Percentiles rank a stretch among this genome's conserved stretches.
These are phyloP conservation scores for Anodontia alba DNA, from an alignment of 2,888 invertebrate species.

Conservation along the genomic window DNA sequence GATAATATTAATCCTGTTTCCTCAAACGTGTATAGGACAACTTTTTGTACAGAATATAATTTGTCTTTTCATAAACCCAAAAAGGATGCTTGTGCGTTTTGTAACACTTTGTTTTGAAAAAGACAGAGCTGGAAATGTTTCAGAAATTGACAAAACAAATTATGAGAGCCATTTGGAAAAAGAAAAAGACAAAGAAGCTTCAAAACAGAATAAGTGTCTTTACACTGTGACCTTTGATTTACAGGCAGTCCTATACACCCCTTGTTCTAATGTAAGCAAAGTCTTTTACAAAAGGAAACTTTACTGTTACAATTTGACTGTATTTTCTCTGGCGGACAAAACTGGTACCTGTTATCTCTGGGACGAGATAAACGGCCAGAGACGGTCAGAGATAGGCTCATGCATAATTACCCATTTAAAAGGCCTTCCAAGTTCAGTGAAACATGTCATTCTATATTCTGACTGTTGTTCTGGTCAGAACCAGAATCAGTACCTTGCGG, in stretches of 20 bases:
- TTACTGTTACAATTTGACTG: slow-evolving; percentile 32
- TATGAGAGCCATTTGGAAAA: slow-evolving; percentile 21
- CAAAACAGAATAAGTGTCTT: slow-evolving; percentile 17
- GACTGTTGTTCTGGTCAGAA: slow-evolving; percentile 40
- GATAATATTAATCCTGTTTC: slow-evolving; percentile 27
- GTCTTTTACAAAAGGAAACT: slow-evolving; percentile 43
- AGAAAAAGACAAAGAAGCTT: slow-evolving; percentile 17
- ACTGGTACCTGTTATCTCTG: slow-evolving; percentile 26
- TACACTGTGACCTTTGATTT: slow-evolving; percentile 37
- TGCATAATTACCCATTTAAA: slow-evolving; percentile 25
- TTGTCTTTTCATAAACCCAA: slow-evolving; percentile 47
- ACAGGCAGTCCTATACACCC: slow-evolving; percentile 32
- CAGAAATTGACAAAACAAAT: neutral
- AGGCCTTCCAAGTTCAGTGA: slow-evolving; percentile 17
- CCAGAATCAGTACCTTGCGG: slow-evolving; percentile 34
- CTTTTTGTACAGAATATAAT: slow-evolving; percentile 51
- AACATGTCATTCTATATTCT: slow-evolving; percentile 35
- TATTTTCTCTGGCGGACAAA: slow-evolving; percentile 32
- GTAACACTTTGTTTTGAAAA: slow-evolving; percentile 21
- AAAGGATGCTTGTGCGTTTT: slow-evolving; percentile 39
- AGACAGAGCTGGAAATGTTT: slow-evolving; percentile 11
- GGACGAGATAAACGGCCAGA: slow-evolving; percentile 36
- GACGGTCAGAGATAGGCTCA: slow-evolving; percentile 36
- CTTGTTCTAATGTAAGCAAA: slow-evolving; percentile 36
- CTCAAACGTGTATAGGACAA: slow-evolving; percentile 44